Conservation (phyloP, 2,797 vertebrate species). For the Macrochelys suwanniensis region DNA sequence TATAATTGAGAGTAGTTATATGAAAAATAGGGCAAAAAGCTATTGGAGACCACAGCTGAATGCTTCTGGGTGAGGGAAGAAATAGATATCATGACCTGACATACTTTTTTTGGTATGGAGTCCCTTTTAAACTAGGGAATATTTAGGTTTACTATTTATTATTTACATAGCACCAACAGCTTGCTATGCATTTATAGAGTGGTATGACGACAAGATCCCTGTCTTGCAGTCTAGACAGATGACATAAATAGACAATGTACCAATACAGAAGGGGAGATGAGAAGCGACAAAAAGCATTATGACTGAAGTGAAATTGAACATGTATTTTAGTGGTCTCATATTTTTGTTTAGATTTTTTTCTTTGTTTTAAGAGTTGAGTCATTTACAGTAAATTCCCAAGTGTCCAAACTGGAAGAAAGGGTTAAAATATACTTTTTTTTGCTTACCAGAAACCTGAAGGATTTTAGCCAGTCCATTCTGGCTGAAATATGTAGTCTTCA, state of each 20-base stretch:
- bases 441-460: slow-evolving; percentile 11
- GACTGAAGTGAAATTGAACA: slow-evolving; percentile 2
- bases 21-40: background rate
- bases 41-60: background rate
- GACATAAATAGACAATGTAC: slow-evolving; percentile 13
- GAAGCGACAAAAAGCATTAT: background rate
- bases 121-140: background rate
- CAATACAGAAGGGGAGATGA: background rate
- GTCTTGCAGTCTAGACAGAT: background rate
- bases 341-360: background rate
- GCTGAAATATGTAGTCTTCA: slow-evolving; percentile 25
- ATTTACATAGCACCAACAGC: background rate
- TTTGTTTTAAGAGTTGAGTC: slow-evolving; percentile 8
- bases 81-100: background rate
- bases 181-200: background rate
- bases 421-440: background rate
- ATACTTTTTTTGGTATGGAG: background rate
- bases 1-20: background rate
- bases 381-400: slow-evolving; percentile 14
- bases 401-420: background rate
- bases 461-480: background rate
- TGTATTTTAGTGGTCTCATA: background rate
- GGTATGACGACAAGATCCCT: background rate
- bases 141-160: background rate
- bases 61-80: background rate